A percentile compares a stretch with the other conserved stretches of the same genome.
phyloP scores from a whole-genome alignment of 2,797 vertebrate species.

The Lacerta viridis region DNA sequence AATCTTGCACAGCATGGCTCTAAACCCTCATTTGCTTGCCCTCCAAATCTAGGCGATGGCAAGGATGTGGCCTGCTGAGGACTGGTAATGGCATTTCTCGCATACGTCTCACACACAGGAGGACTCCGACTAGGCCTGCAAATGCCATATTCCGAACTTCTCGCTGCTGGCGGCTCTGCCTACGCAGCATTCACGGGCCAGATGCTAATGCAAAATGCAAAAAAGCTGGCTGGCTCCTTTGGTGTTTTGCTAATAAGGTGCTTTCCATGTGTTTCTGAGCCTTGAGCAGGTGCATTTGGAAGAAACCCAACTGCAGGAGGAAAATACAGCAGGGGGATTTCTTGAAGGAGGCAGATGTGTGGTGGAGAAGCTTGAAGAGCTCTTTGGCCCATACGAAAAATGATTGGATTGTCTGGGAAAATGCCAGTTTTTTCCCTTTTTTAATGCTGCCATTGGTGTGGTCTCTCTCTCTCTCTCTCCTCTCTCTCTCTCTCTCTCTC shows the following conservation, averaged over 20 bases:
- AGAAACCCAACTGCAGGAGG: slow-evolving; percentile 56
- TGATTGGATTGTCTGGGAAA: slow-evolving; percentile 62
- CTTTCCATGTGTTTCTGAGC: slow-evolving; percentile 52
- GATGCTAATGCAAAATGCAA: slow-evolving; percentile 67
- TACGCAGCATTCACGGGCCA: slow-evolving; percentile 51
- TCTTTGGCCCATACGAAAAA: slow-evolving; percentile 49
- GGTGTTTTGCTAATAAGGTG: slow-evolving; percentile 61
- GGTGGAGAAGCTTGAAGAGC: slow-evolving; percentile 60
- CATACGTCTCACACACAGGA: slow-evolving; percentile 48
- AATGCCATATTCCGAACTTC: slow-evolving; percentile 37
- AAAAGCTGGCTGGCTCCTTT: slow-evolving; percentile 20
- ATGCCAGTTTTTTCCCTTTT: slow-evolving; percentile 35
- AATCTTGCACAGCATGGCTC: slow-evolving; percentile 20
- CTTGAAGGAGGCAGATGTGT: slow-evolving; percentile 68
- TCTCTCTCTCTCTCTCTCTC: too few species aligned
- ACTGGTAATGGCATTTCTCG: slow-evolving; percentile 67
- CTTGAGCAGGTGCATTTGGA: slow-evolving; percentile 63
- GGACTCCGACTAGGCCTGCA: slow-evolving; percentile 50
- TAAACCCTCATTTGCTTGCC: slow-evolving; percentile 43
- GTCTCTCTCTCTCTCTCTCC: too few species aligned
- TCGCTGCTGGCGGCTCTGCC: not conserved
- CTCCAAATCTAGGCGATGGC: slow-evolving; percentile 49
- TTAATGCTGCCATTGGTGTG: not conserved
- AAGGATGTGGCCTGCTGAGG: slow-evolving; percentile 61
- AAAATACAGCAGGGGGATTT: slow-evolving; percentile 56